phyloP scores from a whole-genome alignment of 2,113 vertebrate genomes.

The human region GRCh38 chr16:80498501-80499000 shows the following conservation, averaged over 20 bases:
- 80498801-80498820: constrained; percentile 1
- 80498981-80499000: neutral
- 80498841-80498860: neutral
- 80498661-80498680: constrained; percentile 80
- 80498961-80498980: neutral
- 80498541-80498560: constrained; percentile 57
- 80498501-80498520: neutral
- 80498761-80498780: constrained; percentile 67
- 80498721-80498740: constrained; percentile 87
- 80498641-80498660: constrained; percentile 83
- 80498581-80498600: constrained; percentile 79
- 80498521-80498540: constrained; percentile 51
- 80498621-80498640: constrained; percentile 85
- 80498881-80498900: neutral
- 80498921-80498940: neutral
- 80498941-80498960: neutral
- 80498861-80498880: constrained; percentile 50
- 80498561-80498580: constrained; percentile 79
- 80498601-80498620: constrained; percentile 83
- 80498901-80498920: neutral
- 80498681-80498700: constrained; percentile 83
- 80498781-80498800: constrained; percentile 47
- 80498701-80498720: constrained; percentile 86
- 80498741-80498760: constrained; percentile 81
- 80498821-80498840: constrained; percentile 52